A percentile compares a stretch with the other conserved stretches of the same genome.
These are phyloP conservation scores for Calidris pugnax DNA, from an alignment of 2,113 vertebrate genomes.

Conservation along the genomic window DNA sequence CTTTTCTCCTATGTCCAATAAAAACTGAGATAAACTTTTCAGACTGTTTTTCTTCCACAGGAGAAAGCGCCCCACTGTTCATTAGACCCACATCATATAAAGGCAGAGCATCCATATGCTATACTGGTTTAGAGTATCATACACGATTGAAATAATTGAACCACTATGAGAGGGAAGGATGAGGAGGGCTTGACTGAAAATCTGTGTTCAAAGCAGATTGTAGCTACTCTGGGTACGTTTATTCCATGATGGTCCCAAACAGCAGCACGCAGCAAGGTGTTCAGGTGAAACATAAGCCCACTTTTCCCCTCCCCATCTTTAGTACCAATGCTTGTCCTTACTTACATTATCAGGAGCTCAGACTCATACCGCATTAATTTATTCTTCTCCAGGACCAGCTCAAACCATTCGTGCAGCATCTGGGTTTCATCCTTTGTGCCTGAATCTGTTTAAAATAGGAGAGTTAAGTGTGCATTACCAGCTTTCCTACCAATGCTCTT, in stretches of 20 bases:
- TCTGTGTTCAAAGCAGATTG: not conserved
- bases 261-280: not conserved
- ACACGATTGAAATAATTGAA: not conserved
- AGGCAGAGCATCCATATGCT: not conserved
- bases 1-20: not conserved
- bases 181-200: not conserved
- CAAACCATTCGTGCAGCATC: conserved; percentile 91
- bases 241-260: not conserved
- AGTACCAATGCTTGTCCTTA: conserved; percentile 36
- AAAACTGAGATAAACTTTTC: not conserved
- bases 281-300: not conserved
- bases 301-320: not conserved
- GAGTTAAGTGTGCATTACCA: conserved; percentile 47
- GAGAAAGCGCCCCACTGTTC: not conserved
- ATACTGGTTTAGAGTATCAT: not conserved
- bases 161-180: not conserved
- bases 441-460: conserved; percentile 79
- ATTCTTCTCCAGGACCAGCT: conserved; percentile 94
- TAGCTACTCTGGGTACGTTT: not conserved
- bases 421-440: conserved; percentile 80
- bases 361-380: conserved; percentile 89
- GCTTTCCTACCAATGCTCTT: conserved; percentile 9
- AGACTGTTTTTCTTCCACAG: not conserved
- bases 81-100: not conserved
- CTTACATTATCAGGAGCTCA: conserved; percentile 86